Conservation (phyloP, 2,113 vertebrate species). For the Corynorhinus townsendii region DNA sequence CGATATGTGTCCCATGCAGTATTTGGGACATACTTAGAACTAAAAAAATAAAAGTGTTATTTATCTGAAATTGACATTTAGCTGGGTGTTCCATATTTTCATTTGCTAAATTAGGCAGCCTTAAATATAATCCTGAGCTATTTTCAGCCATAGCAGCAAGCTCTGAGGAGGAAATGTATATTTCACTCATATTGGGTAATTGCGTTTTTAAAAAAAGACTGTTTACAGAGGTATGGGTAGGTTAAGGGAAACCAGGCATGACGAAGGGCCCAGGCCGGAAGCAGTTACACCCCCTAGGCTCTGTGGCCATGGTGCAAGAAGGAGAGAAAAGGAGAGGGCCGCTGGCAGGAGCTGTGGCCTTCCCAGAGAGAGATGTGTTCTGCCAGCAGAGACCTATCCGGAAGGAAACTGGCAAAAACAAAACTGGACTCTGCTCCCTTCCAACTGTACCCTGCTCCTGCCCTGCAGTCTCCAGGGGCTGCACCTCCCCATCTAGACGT, state of each 20-base stretch:
- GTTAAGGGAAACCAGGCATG: neutral
- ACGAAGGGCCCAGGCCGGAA: neutral
- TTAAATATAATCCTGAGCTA: neutral
- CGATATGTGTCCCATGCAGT: neutral
- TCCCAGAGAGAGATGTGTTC: neutral
- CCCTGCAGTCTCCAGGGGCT: neutral
- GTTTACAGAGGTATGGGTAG: neutral
- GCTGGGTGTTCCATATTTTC: neutral
- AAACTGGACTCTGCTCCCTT: neutral
- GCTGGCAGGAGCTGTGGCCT: accelerated
- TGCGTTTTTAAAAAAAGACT: neutral
- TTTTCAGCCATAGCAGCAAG: neutral
- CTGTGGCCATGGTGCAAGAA: neutral
- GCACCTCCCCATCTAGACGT: neutral
- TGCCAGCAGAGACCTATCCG: neutral
- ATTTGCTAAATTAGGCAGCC: neutral
- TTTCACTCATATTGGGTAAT: neutral
- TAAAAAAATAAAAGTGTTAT: neutral
- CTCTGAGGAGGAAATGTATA: neutral
- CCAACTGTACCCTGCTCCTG: neutral
- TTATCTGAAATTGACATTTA: neutral
- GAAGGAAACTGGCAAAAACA: neutral
- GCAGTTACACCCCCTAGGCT: neutral
- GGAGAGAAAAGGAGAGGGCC: neutral
- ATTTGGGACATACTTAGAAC: neutral